Evolutionary conservation across 2,113 vertebrate species (phyloP).

Genomic region (Podiceps cristatus): DNA sequence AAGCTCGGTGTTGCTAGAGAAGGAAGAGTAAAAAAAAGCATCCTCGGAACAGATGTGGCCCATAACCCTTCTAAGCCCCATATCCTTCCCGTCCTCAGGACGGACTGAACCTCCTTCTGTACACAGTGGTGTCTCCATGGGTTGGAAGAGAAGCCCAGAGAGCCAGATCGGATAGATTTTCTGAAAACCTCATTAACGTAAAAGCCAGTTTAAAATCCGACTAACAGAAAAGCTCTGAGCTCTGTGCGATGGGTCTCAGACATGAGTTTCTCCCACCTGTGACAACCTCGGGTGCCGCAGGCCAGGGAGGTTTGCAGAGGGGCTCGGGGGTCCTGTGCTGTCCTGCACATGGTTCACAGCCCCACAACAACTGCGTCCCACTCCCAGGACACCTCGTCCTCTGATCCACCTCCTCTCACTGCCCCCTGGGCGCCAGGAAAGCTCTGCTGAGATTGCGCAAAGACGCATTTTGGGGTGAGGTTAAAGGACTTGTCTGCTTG

Average conservation of each 20-base stretch:
- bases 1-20: not conserved
- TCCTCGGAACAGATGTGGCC: not conserved
- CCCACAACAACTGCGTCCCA: rapidly evolving
- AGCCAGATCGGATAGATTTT: not conserved
- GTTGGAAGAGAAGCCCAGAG: not conserved
- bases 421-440: not conserved
- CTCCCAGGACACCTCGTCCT: not conserved
- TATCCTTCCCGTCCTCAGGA: not conserved
- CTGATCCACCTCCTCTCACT: not conserved
- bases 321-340: not conserved
- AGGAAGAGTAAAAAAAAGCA: not conserved
- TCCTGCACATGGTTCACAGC: not conserved
- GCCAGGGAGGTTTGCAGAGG: not conserved
- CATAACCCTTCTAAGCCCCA: rapidly evolving
- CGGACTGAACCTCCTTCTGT: not conserved
- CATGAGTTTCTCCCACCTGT: not conserved
- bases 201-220: not conserved
- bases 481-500: not conserved
- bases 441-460: not conserved
- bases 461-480: rapidly evolving
- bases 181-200: not conserved
- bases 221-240: not conserved
- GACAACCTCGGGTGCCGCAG: not conserved
- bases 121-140: rapidly evolving
- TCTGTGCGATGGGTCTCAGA: not conserved